phyloP scores from a whole-genome alignment of 1,140 invertebrate genomes.

The Drosophila guanche region DNA sequence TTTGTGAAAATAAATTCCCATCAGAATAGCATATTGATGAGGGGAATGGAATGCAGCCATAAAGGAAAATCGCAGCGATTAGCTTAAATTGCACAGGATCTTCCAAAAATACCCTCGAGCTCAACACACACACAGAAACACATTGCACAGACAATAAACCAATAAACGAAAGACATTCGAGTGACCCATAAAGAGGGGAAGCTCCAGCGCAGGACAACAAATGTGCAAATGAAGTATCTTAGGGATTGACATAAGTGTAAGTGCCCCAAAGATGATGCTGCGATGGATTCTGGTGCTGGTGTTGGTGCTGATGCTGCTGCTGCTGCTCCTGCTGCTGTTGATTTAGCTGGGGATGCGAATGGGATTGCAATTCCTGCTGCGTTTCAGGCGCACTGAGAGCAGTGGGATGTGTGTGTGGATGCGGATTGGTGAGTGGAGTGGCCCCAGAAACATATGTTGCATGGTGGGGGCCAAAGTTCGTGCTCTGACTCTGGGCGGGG shows the following conservation, averaged over 20 bases:
- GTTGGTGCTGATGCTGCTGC: conserved; percentile 46
- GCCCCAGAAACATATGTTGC: conserved; percentile 19
- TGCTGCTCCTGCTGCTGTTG: conserved; percentile 49
- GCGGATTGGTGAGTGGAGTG: conserved; percentile 3
- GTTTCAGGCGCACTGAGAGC: conserved; percentile 24
- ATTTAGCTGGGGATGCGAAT: conserved; percentile 35
- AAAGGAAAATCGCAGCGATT: conserved; percentile 72
- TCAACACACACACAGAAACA: conserved; percentile 20
- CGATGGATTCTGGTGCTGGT: conserved; percentile 58
- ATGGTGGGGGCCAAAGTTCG: conserved; percentile 36
- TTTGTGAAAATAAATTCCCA: conserved; percentile 18
- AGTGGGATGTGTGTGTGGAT: conserved; percentile 19
- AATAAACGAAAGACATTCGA: conserved; percentile 68
- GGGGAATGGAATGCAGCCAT: conserved; percentile 43
- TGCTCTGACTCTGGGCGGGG: conserved; percentile 17
- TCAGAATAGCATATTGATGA: conserved; percentile 11
- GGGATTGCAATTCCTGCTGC: conserved; percentile 19
- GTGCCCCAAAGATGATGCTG: conserved; percentile 79
- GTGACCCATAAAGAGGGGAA: conserved; percentile 48
- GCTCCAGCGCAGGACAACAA: conserved; percentile 42
- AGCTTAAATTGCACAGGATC: conserved; percentile 75
- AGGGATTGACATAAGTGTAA: conserved; percentile 83
- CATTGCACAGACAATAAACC: conserved; percentile 74
- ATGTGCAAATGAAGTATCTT: conserved; percentile 75
- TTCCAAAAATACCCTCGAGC: conserved; percentile 48